These are phyloP conservation scores for Troglohyphantes excavatus DNA, from an alignment of 2,888 invertebrate species.

Conservation along the genomic window DNA sequence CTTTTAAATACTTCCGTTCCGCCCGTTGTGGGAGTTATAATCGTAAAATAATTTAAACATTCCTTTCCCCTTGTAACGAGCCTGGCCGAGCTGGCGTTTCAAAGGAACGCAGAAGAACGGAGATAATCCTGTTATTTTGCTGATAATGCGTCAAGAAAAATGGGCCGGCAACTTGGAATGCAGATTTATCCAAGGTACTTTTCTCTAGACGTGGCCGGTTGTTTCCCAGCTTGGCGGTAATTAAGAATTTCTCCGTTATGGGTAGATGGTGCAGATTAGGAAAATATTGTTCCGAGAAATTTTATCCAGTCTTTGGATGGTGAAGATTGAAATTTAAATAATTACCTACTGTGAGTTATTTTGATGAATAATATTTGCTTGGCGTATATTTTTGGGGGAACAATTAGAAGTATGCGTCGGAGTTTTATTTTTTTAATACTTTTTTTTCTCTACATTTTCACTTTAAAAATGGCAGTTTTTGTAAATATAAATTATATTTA, in stretches of 20 bases:
- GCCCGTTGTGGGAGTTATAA: too few relatives aligned
- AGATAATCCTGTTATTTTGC: not conserved
- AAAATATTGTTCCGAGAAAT: conserved; percentile 7
- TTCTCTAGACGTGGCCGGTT: not conserved
- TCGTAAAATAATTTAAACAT: not conserved
- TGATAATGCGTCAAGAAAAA: not conserved
- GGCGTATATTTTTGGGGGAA: not conserved
- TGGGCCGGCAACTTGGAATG: not conserved
- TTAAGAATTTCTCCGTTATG: not conserved
- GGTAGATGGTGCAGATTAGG: not conserved
- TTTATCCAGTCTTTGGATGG: not conserved
- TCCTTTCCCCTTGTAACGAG: not conserved
- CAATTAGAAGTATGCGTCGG: not conserved
- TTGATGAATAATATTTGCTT: not conserved
- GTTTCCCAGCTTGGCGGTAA: not conserved
- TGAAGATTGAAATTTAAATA: not conserved
- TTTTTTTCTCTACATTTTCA: too few relatives aligned
- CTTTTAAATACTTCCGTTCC: not conserved
- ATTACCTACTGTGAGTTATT: not conserved
- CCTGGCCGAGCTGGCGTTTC: not conserved
- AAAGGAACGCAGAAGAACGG: not conserved
- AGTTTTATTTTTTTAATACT: too few relatives aligned
- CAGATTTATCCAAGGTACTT: not conserved
- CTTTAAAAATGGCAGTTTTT: too few relatives aligned
- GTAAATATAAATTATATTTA: too few relatives aligned